Evolutionary conservation across 2,888 invertebrate species (phyloP), one percentile per base, ranked within the genome.

Genomic region (Bellardia bayeri): DNA sequence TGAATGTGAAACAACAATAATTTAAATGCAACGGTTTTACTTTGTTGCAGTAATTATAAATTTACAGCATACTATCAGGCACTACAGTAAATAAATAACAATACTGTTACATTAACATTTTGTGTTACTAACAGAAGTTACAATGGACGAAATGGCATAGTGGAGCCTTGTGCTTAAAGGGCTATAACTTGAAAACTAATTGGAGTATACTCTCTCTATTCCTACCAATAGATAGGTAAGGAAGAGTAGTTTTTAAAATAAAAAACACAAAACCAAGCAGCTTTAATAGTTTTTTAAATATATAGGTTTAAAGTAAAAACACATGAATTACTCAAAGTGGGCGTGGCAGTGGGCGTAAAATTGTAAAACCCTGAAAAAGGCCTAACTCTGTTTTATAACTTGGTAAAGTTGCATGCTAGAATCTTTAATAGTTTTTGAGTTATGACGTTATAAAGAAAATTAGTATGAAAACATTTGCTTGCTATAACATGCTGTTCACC

Each of bases 271-370:
- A 1, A 49, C 14, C 14, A 49, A 3, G 11, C 8, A 49, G 14
- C 14, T 13, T 3, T 49, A 1, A 54, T 54, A 54, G 1, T n/a
- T n/a, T 3, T 1, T 0, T 3, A 54, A n/a, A 14, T 54, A 54
- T 54, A n/a, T n/a, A 54, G n/a, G n/a, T n/a, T n/a, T n/a, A 6
- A 14, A 54, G 13, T 14, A 54, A 13, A 54, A 54, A n/a, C 14
- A 6, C 2, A 14, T 7, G n/a, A 54, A 54, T n/a, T 54, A 54
- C 51, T 14, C 3, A 4, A 6, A n/a, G 13, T n/a, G n/a, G n/a
- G 51, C 51, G 51, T n/a, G n/a, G 51, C 51, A 54, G 51, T 49
- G n/a, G 51, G 51, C 51, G n/a, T n/a, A 54, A 54, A 14, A n/a
- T 6, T n/a, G n/a, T n/a, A 54, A 2, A n/a, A 1, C 4, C 3